Conservation (phyloP, 1,140 invertebrate genomes). For the Drosophila baimaii region DNA sequence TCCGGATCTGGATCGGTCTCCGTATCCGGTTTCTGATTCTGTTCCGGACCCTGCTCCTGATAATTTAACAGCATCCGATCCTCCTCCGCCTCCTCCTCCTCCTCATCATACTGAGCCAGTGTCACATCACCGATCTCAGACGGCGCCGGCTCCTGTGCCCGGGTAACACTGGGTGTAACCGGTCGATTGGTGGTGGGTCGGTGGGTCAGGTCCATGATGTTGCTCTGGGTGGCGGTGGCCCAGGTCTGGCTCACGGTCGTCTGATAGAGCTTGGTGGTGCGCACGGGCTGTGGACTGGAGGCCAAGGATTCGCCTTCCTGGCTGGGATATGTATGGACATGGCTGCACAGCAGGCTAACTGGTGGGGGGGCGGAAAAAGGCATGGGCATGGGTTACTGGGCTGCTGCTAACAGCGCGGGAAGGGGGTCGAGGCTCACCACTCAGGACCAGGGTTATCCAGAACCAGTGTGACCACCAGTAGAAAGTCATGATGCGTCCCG, state of each 20-base stretch:
- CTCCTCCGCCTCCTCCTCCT: neutral
- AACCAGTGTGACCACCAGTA: slow-evolving; percentile 90
- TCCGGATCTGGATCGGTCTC: slow-evolving; percentile 7
- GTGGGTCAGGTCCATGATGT: slow-evolving; percentile 67
- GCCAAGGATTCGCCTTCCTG: slow-evolving; percentile 44
- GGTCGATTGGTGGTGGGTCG: slow-evolving; percentile 34
- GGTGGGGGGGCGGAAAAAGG: neutral
- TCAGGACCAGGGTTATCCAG: slow-evolving; percentile 86
- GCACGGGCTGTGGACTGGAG: slow-evolving; percentile 32
- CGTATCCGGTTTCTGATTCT: slow-evolving; percentile 1
- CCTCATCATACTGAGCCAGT: slow-evolving; percentile 5
- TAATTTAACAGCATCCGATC: slow-evolving; percentile 3
- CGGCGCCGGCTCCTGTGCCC: neutral
- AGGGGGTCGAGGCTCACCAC: slow-evolving; percentile 41
- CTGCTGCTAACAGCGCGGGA: rapidly evolving
- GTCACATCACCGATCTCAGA: slow-evolving; percentile 15
- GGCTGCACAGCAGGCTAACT: slow-evolving; percentile 52
- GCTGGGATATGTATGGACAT: slow-evolving; percentile 79
- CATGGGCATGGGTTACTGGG: neutral
- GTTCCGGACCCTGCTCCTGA: slow-evolving; percentile 7
- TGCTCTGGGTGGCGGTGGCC: slow-evolving; percentile 59
- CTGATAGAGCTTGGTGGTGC: slow-evolving; percentile 72
- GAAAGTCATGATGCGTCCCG: slow-evolving; percentile 87
- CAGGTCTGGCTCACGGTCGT: slow-evolving; percentile 66
- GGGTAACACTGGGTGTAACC: slow-evolving; percentile 16